Base-by-base conservation (phyloP, 2,888 invertebrate species). In the Aphodius sticticus region DNA sequence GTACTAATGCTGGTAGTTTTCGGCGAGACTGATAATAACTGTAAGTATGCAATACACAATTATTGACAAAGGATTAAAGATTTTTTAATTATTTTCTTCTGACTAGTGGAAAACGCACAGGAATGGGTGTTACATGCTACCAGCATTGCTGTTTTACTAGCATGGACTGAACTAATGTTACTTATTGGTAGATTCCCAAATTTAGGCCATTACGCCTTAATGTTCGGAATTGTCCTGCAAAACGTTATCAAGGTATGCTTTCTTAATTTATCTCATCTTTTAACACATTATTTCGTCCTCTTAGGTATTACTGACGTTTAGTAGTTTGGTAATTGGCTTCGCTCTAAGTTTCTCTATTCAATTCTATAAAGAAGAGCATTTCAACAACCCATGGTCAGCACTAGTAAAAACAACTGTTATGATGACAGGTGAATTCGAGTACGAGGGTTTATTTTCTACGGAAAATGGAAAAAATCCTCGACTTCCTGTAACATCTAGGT, bases 401-500 rank as follows among this genome's bases (percentile, higher is more conserved):
- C 81, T 92, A 69, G 88, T 91, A 69, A 91, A 90, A 83, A 92
- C 91, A 16, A 86, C 90, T 69, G 92, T 92, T 69, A 92, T 92
- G 92, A 92, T 92, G 91, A 91, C 91, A 86, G 92, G 92, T 16
- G 92, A 92, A 85, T 90, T 90, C 82, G 91, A 91, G 82, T 91
- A 91, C 84, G 86, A 86, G 16, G 88, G 88, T 76, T 86, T 91
- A 77, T 91, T 91, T 84, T 77, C 80, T 5, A 84, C 86, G 53
- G 77, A 84, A 69, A 81, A 83, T 15, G 82, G 82, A 6, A 81
- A 83, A 15, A 76, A 77, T 16, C 16, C 71, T 16, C 82, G 83
- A 77, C 83, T 84, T 78, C 84, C 84, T n/a, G 84, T 85, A 69
- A 88, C 89, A 35, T 88, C 90, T 37, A 87, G 91, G 81, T 82